Evolutionary conservation across 2,797 vertebrate genomes (phyloP), one percentile per base, ranked within the genome.

Genomic region (Enteromius viviparus): DNA sequence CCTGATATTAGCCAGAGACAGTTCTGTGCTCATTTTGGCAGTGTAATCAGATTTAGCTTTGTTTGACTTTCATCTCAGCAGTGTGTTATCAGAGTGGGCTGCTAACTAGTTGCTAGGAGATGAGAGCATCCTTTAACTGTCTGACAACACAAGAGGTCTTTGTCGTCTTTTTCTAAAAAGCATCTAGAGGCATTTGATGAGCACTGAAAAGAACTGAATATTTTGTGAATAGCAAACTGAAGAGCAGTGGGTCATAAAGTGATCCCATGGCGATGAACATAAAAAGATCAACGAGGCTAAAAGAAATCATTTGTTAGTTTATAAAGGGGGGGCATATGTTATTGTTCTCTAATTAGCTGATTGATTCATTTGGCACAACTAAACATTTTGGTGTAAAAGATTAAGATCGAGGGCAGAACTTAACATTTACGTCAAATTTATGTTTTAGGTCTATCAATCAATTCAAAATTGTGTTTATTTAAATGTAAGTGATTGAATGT

Each of bases 31-130:
- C 40, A 74, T 85, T 86, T 68, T 62, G 76, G 42, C 37, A 34
- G 37, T 42, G 62, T 80, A 84, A 88, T 87, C 78, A 76, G 49
- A 78, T 84, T 84, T 84, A 55, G 81, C 70, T 84, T 70, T 69
- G 77, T 82, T 84, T 84, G 75, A 84, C 70, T 83, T 82, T 82
- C 65, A 70, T 83, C 65, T 82, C 42, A 64, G 66, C 64, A 69
- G 14, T 49, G 65, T 65, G 65, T 68, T 80, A 84, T 80, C n/a
- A 42, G 70, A 19, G 49, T 78, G 78, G 60, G 58, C 79, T 74
- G 37, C 68, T 85, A 82, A 87, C 76, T 72, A 72, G 85, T 84
- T 85, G 85, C 84, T 84, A 87, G 87, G 85, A 80, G 82, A 85
- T 84, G n/a, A 45, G 49, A 19, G 19, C 70, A 79, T 82, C 82